A percentile compares a stretch with the other conserved stretches of the same genome.
Conservation (phyloP, 2,888 invertebrate species). For the Myathropa florea region DNA sequence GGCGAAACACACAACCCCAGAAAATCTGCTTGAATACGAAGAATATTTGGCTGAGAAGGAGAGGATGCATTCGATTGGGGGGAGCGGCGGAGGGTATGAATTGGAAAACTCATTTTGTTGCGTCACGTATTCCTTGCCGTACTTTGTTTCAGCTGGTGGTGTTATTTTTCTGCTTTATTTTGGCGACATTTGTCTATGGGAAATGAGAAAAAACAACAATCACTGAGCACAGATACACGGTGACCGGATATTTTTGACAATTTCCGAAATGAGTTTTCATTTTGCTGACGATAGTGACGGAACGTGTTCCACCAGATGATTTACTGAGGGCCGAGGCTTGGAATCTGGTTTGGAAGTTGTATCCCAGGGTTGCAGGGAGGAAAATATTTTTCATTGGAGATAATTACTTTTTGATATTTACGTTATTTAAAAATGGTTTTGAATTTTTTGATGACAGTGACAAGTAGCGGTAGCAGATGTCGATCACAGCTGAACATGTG, state of each 20-base stretch:
- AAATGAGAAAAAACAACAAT: background rate
- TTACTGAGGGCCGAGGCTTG: background rate
- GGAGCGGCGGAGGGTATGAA: background rate
- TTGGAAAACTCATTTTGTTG: constrained; percentile 16
- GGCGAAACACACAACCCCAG: background rate
- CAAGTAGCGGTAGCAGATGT: background rate
- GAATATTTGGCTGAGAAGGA: background rate
- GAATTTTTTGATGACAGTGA: background rate
- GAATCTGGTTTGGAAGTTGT: background rate
- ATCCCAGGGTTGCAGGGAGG: too few species aligned
- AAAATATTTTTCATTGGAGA: background rate
- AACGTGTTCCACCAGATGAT: background rate
- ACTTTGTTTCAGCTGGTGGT: background rate
- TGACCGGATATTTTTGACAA: constrained; percentile 22
- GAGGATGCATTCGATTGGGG: background rate
- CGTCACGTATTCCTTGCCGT: constrained; percentile 7
- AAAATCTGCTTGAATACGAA: background rate
- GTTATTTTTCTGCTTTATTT: background rate
- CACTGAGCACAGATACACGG: background rate
- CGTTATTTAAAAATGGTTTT: background rate
- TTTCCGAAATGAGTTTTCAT: constrained; percentile 25
- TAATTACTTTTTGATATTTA: background rate
- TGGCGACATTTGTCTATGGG: constrained; percentile 4
- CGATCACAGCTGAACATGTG: background rate
- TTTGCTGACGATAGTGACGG: background rate